Evolutionary conservation across 64 coral and sea anemone genomes (phyloP).

Genomic region (Hydrozoanthus tunicans): DNA sequence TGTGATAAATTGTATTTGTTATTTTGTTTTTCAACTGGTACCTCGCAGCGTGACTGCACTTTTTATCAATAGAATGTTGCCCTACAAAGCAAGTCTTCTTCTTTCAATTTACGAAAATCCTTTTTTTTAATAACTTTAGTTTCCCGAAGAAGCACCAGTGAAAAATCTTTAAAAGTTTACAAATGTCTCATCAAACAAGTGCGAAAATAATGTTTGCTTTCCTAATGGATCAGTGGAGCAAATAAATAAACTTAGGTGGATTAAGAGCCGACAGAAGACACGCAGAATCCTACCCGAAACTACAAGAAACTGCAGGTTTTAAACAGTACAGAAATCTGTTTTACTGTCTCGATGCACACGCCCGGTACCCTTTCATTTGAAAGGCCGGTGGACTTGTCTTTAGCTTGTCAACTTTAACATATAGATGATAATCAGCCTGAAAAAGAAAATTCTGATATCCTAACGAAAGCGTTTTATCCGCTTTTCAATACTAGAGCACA

Average conservation of each 20-base stretch:
- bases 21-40: conserved; percentile 43
- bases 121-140: background rate
- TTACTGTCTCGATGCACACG: conserved; percentile 4
- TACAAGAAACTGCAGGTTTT: conserved; percentile 55
- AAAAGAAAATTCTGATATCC: background rate
- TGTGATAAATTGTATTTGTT: conserved; percentile 44
- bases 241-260: background rate
- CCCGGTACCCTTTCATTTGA: conserved; percentile 4
- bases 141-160: background rate
- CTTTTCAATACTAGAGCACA: background rate
- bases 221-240: conserved; percentile 16
- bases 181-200: background rate
- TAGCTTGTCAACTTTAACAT: background rate
- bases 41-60: conserved; percentile 15
- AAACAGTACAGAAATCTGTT: conserved; percentile 14
- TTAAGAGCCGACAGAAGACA: background rate
- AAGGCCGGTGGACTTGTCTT: background rate
- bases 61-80: background rate
- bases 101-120: background rate
- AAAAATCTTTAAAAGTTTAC: background rate
- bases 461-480: background rate
- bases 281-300: conserved; percentile 14
- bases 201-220: conserved; percentile 38
- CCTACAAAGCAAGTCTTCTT: conserved; percentile 37
- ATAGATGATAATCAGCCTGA: background rate